Conservation (phyloP, 2,113 vertebrate genomes). For the Mobula hypostoma region DNA sequence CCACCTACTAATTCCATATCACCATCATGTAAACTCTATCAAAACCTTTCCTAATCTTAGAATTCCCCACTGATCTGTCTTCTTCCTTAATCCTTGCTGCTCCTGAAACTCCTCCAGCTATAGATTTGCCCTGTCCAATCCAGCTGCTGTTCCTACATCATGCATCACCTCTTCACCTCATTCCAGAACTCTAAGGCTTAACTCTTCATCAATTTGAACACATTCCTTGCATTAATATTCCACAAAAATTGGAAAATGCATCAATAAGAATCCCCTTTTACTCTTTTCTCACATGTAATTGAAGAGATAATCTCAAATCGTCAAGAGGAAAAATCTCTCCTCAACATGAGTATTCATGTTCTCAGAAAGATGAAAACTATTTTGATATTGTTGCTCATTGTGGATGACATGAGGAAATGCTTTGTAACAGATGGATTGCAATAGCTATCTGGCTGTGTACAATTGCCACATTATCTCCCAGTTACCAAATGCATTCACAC, state of each 20-base stretch:
- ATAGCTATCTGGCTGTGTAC: background rate
- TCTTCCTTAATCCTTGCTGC: background rate
- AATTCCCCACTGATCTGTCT: too few relatives aligned
- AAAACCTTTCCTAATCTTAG: background rate
- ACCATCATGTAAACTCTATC: background rate
- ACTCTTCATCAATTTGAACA: background rate
- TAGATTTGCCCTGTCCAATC: background rate
- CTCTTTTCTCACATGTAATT: background rate
- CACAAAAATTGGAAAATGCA: background rate
- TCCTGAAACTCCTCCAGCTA: background rate
- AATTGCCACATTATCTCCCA: conserved; percentile 1
- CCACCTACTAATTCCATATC: too few relatives aligned
- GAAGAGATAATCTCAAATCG: background rate
- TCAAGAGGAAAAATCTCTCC: background rate
- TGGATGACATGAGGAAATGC: background rate
- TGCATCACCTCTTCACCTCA: background rate
- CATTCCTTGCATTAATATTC: background rate
- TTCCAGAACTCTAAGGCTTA: too few relatives aligned
- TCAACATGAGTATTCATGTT: background rate
- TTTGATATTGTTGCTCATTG: background rate
- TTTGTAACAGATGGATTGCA: conserved; percentile 18
- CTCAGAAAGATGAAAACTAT: conserved; percentile 28
- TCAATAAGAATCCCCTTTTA: background rate
- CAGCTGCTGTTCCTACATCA: too few relatives aligned
- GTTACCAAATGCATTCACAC: background rate